Conservation (phyloP, 2,113 vertebrate genomes). For the Melospiza georgiana region DNA sequence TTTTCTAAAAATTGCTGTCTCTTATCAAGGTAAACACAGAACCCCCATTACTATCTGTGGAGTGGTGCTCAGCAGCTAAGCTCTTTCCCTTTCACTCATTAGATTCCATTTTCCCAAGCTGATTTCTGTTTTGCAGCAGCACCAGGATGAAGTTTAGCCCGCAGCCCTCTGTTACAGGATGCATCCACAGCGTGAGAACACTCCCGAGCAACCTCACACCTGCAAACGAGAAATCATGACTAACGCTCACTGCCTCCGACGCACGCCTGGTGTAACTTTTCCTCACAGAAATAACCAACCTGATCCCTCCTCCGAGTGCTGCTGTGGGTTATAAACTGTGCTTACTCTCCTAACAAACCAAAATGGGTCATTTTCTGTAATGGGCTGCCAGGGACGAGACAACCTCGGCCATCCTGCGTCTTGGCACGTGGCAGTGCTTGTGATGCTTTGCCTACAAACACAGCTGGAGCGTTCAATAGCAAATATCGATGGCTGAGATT, state of each 20-base stretch:
- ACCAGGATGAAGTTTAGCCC: neutral
- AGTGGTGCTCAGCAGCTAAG: accelerated
- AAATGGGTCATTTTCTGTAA: neutral
- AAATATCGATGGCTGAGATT: neutral
- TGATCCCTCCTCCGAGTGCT: neutral
- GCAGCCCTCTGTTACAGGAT: neutral
- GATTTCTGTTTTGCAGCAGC: neutral
- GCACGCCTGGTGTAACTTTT: accelerated
- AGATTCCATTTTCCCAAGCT: neutral
- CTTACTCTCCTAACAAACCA: neutral
- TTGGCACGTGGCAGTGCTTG: accelerated
- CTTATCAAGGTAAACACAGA: neutral
- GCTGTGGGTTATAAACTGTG: neutral
- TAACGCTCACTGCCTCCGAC: neutral
- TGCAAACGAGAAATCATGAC: neutral
- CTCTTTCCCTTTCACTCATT: neutral
- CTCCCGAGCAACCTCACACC: neutral
- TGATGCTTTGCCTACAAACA: neutral
- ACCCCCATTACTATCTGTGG: neutral
- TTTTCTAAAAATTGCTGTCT: neutral
- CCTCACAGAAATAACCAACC: neutral
- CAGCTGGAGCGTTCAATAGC: accelerated
- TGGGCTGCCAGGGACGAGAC: neutral
- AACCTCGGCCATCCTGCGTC: accelerated
- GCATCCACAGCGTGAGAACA: neutral